phyloP scores from a whole-genome alignment of 2,797 vertebrate genomes.

The Urosaurus nigricauda region DNA sequence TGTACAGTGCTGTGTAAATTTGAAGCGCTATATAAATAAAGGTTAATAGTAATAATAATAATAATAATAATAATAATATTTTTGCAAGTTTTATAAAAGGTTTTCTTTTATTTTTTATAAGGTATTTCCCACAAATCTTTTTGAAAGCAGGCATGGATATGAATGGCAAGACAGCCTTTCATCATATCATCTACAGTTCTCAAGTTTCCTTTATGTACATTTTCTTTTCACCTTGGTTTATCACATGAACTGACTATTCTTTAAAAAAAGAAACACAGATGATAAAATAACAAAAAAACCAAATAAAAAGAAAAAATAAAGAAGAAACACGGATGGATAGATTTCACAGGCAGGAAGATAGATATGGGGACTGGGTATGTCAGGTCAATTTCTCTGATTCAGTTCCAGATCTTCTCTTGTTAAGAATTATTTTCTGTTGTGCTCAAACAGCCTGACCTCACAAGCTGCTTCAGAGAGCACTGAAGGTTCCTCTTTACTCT shows the following conservation, averaged over 20 bases:
- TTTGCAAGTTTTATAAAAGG: neutral
- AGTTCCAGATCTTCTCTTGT: constrained; percentile 29
- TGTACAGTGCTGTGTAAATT: too few relatives aligned
- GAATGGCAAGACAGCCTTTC: constrained; percentile 37
- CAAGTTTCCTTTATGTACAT: constrained; percentile 29
- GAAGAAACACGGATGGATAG: neutral
- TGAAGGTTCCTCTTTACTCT: constrained; percentile 5
- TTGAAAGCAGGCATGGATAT: constrained; percentile 34
- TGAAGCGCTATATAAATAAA: too few relatives aligned
- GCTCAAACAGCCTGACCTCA: constrained; percentile 11
- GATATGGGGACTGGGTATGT: accelerated
- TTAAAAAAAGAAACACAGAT: neutral
- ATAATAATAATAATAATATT: too few relatives aligned
- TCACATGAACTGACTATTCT: accelerated
- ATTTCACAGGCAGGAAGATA: neutral
- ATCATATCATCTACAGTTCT: constrained; percentile 18
- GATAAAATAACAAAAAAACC: accelerated
- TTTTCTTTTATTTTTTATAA: neutral
- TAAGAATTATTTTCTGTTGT: constrained; percentile 44
- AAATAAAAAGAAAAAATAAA: neutral
- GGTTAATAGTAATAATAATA: too few relatives aligned
- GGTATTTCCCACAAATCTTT: neutral
- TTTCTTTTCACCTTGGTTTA: constrained; percentile 33
- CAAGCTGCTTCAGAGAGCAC: constrained; percentile 43
- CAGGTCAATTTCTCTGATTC: constrained; percentile 20